These are phyloP conservation scores for Drosophila koepferae DNA, from an alignment of 2,888 invertebrate genomes.

Conservation along the genomic window DNA sequence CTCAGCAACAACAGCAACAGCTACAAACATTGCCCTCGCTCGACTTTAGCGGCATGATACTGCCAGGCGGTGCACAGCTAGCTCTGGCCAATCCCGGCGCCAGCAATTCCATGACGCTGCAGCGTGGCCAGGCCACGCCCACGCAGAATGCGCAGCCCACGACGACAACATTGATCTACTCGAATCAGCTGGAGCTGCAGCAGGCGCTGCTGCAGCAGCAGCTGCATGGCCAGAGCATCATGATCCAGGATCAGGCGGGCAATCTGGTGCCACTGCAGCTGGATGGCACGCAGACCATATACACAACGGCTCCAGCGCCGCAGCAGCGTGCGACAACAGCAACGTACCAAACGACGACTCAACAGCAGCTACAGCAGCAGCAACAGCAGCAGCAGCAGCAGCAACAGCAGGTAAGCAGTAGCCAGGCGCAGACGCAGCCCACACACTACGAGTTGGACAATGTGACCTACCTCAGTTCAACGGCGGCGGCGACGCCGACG, in stretches of 20 bases:
- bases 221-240: conserved; percentile 83
- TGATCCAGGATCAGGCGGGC: conserved; percentile 84
- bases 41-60: conserved; percentile 83
- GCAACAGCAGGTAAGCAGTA: conserved; percentile 44
- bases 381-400: conserved; percentile 58
- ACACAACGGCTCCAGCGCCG: conserved; percentile 70
- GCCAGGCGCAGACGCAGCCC: conserved; percentile 69
- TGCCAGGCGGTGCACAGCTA: conserved; percentile 83
- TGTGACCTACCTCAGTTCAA: conserved; percentile 82
- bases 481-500: conserved; percentile 74
- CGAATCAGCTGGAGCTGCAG: conserved; percentile 83
- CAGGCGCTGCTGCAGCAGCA: conserved; percentile 83
- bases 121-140: conserved; percentile 63
- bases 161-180: conserved; percentile 81
- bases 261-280: conserved; percentile 82
- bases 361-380: conserved; percentile 70
- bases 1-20: conserved; percentile 54
- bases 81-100: conserved; percentile 83
- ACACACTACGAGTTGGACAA: conserved; percentile 83
- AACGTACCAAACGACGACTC: conserved; percentile 67
- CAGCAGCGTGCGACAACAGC: conserved; percentile 55
- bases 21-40: conserved; percentile 81
- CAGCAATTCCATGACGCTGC: conserved; percentile 73
- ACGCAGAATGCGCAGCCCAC: conserved; percentile 57
- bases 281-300: conserved; percentile 82